phyloP scores from a whole-genome alignment of 2,797 vertebrate species.

The Myotis vivesi region DNA sequence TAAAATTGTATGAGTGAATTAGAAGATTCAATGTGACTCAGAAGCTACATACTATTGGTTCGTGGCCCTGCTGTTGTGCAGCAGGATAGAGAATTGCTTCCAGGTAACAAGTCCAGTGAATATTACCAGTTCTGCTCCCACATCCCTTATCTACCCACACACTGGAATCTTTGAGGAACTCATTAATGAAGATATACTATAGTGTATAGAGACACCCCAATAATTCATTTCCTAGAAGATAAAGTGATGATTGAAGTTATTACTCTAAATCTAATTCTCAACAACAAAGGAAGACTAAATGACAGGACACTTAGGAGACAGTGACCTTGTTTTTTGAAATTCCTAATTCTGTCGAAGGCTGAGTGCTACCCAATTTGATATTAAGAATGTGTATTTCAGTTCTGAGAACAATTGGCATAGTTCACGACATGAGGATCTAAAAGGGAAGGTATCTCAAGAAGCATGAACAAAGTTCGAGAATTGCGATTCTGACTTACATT shows the following conservation, averaged over 20 bases:
- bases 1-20: not conserved
- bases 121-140: not conserved
- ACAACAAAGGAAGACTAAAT: not conserved
- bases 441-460: not conserved
- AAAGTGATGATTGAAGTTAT: not conserved
- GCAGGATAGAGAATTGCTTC: not conserved
- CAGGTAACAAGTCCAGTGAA: not conserved
- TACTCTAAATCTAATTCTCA: not conserved
- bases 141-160: not conserved
- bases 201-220: not conserved
- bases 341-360: not conserved
- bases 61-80: too few relatives aligned
- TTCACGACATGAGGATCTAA: not conserved
- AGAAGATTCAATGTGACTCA: not conserved
- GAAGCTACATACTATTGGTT: not conserved
- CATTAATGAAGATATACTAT: not conserved
- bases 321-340: not conserved
- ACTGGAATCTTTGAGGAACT: not conserved
- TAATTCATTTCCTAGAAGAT: not conserved
- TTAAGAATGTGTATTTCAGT: not conserved
- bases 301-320: not conserved
- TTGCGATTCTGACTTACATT: not conserved
- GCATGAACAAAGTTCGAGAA: not conserved
- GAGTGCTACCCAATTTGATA: not conserved
- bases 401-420: not conserved